phyloP scores from a whole-genome alignment of 1,140 invertebrate species.

The Oreohelix idahoensis region DNA sequence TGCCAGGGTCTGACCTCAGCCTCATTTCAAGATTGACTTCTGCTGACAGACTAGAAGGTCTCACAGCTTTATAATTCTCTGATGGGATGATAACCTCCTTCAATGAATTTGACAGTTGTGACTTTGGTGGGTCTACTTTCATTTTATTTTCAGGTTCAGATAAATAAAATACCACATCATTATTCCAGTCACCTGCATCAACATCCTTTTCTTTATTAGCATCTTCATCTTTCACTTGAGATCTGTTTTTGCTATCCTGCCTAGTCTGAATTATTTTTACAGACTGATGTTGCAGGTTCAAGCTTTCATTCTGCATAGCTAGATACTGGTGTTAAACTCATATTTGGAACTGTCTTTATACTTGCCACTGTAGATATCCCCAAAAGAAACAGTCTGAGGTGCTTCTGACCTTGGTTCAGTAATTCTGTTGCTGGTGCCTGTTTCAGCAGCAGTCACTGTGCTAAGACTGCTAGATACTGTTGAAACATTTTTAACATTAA shows the following conservation, averaged over 20 bases:
- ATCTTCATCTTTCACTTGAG: not conserved
- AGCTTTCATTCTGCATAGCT: not conserved
- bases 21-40: constrained; percentile 21
- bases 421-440: not conserved
- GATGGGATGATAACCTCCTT: no score
- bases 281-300: not conserved
- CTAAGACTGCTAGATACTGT: not conserved
- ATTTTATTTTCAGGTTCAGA: not conserved
- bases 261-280: not conserved
- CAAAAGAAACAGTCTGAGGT: not conserved
- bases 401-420: not conserved
- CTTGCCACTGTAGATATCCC: not conserved
- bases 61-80: not conserved
- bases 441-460: not conserved
- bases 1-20: not conserved
- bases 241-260: not conserved
- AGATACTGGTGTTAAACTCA: no score
- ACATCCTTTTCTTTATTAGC: not conserved
- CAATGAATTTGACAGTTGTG: not conserved
- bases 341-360: no score
- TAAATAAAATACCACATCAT: constrained; percentile 18
- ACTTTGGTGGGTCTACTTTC: not conserved
- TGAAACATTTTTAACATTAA: not conserved
- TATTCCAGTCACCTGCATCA: not conserved
- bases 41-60: not conserved